Conservation (phyloP, 1,140 invertebrate genomes). For the Amphibalanus amphitrite region DNA sequence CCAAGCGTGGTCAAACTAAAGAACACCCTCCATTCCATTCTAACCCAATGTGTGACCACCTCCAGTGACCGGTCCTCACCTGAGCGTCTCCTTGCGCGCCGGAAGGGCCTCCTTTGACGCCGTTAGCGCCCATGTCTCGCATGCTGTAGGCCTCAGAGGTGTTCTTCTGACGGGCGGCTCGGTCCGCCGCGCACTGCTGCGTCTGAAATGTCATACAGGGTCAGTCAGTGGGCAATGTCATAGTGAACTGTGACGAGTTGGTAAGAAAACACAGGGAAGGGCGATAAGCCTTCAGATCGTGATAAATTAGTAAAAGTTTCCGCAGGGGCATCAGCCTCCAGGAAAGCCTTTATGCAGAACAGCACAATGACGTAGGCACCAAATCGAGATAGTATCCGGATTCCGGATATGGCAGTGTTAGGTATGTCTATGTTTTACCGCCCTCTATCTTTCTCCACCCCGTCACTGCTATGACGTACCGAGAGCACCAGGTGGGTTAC, state of each 20-base stretch:
- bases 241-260: no score
- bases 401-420: conserved; percentile 17
- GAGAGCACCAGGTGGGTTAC: conserved; percentile 73
- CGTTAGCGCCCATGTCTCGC: conserved; percentile 16
- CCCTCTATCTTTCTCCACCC: conserved; percentile 10
- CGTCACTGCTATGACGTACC: conserved; percentile 50
- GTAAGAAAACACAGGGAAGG: no score
- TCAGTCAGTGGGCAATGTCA: no score
- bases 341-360: no score
- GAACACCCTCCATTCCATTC: conserved; percentile 15
- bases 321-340: no score
- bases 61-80: conserved; percentile 18
- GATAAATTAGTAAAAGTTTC: no score
- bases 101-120: conserved; percentile 19
- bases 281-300: no score
- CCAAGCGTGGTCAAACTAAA: no score
- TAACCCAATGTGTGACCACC: conserved; percentile 14
- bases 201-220: background rate
- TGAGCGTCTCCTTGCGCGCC: conserved; percentile 13
- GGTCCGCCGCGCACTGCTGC: background rate
- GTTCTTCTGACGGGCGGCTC: background rate
- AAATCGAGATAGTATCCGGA: conserved; percentile 10
- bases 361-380: conserved; percentile 6
- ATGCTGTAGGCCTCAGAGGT: conserved; percentile 2
- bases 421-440: conserved; percentile 17